These are phyloP conservation scores for Drosophila quadrilineata DNA, from an alignment of 1,140 invertebrate species.

Conservation along the genomic window DNA sequence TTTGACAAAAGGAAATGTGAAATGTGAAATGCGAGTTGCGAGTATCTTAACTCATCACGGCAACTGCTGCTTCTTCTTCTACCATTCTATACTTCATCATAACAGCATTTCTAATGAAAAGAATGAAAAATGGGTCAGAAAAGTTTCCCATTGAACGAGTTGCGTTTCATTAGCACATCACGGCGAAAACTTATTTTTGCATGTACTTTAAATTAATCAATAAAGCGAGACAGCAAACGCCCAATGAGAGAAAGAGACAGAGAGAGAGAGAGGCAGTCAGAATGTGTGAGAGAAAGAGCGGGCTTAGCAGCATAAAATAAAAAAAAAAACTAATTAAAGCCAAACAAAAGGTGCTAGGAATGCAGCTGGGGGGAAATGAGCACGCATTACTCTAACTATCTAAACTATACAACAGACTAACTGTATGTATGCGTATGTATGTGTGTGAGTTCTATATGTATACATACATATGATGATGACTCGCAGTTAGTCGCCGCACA, in stretches of 20 bases:
- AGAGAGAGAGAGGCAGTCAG: too few relatives aligned
- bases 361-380: conserved; percentile 59
- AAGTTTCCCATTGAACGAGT: conserved; percentile 46
- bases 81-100: neutral
- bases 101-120: conserved; percentile 17
- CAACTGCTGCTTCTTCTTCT: too few relatives aligned
- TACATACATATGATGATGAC: conserved; percentile 24
- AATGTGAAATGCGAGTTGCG: too few relatives aligned
- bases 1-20: conserved; percentile 25
- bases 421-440: neutral
- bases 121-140: conserved; percentile 49
- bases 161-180: conserved; percentile 55
- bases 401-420: neutral
- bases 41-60: too few relatives aligned
- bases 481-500: conserved; percentile 1
- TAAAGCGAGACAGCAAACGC: too few relatives aligned
- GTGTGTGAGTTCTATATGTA: neutral
- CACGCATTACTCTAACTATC: conserved; percentile 32
- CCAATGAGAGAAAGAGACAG: too few relatives aligned
- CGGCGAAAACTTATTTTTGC: neutral
- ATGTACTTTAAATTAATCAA: neutral
- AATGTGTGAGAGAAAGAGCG: too few relatives aligned
- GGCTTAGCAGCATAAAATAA: too few relatives aligned
- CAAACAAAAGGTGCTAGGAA: conserved; percentile 35
- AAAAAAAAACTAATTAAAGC: conserved; percentile 47